Conservation (phyloP, 2,888 invertebrate genomes). For the Leptopilina drosophilae region DNA sequence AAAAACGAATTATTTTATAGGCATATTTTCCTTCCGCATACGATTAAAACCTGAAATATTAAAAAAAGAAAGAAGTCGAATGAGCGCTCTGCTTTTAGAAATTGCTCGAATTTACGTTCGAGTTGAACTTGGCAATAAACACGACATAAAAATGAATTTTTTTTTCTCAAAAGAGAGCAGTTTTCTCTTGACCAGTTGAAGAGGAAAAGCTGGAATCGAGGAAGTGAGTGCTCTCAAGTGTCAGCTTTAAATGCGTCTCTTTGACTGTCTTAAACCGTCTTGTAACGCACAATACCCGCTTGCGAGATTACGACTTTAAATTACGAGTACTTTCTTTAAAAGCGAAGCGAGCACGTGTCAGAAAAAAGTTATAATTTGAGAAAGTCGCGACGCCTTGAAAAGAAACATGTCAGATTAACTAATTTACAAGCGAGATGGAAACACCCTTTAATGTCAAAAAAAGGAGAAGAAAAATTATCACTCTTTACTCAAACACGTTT, state of each 20-base stretch:
- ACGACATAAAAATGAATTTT: constrained; percentile 1
- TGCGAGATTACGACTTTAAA: constrained; percentile 35
- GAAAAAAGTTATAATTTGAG: constrained; percentile 34
- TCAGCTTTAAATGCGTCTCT: constrained; percentile 24
- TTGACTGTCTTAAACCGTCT: not conserved
- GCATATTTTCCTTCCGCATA: too few species aligned
- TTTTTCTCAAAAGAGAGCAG: constrained; percentile 23
- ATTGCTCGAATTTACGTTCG: not conserved
- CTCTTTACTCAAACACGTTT: not conserved
- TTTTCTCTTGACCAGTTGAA: constrained; percentile 43
- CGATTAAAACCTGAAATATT: not conserved
- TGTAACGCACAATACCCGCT: constrained; percentile 2
- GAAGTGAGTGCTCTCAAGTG: constrained; percentile 33
- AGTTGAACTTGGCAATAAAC: constrained; percentile 21
- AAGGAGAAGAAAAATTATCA: not conserved
- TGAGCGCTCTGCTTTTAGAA: not conserved
- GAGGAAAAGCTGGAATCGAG: constrained; percentile 31
- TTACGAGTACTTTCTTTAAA: constrained; percentile 37
- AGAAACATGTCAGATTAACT: constrained; percentile 7
- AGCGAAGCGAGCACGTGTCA: constrained; percentile 20
- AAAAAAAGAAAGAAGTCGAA: not conserved
- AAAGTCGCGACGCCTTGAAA: constrained; percentile 29
- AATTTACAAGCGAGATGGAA: constrained; percentile 9
- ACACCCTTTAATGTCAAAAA: constrained; percentile 17
- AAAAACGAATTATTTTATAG: not conserved